Evolutionary conservation across 2,113 vertebrate genomes (phyloP), one percentile per base, ranked within the genome.

Genomic region (Cynoglossus semilaevis): DNA sequence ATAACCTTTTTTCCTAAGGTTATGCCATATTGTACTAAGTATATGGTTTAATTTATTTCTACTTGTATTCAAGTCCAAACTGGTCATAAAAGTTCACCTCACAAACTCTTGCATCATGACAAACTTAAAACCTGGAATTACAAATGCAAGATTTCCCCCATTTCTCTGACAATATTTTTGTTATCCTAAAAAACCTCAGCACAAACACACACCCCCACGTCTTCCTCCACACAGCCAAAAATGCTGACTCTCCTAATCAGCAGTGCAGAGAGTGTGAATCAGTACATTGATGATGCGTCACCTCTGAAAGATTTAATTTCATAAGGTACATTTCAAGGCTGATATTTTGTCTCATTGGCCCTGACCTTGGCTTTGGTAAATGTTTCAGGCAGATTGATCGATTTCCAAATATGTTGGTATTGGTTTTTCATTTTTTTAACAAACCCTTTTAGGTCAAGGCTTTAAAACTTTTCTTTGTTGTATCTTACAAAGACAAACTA

Each of bases 391-490:
- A n/a, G 43, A 37, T 37, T 15, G 60, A 74, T 73, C 56, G 15
- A 70, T 74, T 76, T 53, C 52, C 55, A 63, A 74, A 80, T 66
- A 73, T 64, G 65, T 59, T 9, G 35, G 17, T 56, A 75, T 68
- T 56, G 73, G 79, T 74, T 77, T 61, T 58, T 44, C 11, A 22
- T 68, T 56, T 70, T 79, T 74, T 77, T 15, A 8, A 15, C 3
- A 1, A 37, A 37, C 18, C 3, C 1, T 14, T 54, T 76, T 56
- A 41, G 54, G 41, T 51, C 0, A 40, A 40, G 19, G 8, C 41
- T 57, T 63, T 57, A 47, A 35, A 58, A 61, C 44, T 11, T 16
- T 43, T 36, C 48, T 18, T 29, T 57, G 11, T n/a, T 41, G 34
- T 22, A 56, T 42, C 43, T 11, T n/a, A 50, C 48, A 44, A 51